Base-by-base conservation (phyloP, 1,140 invertebrate genomes). In the Drosophila gunungcola region DNA sequence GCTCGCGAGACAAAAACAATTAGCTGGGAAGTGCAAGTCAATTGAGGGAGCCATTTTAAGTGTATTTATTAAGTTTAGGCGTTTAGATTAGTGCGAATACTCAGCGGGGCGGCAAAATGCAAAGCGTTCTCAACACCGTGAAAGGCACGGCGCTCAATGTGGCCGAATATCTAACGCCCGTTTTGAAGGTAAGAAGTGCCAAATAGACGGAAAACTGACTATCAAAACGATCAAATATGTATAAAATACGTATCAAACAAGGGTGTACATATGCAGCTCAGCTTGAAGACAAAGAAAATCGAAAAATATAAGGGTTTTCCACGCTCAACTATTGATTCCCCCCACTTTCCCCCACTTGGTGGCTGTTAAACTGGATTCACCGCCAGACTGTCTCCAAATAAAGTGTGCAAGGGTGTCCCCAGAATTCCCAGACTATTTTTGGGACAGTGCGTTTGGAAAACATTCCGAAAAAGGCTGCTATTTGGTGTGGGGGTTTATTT, bases 161-260 rank as follows among this genome's bases (percentile, higher is more conserved):
- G 21, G 99, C 98, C 6, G 98, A 99, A 93, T 98, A 97, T 93
- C 94, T 99, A 75, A 99, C 98, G 46, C 99, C 99, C 36, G 96
- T 99, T 65, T 93, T 99, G 54, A 99, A 98, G 96, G 97, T 97
- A 94, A 89, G 46, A n/a, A 61, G 16, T 34, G 51, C 39, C 73
- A 55, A 41, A 11, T 32, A n/a, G 38, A 55, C n/a, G 21, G 29
- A 34, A 68, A 72, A 49, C 10, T 41, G 34, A 5, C 48, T 43
- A 13, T 51, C 21, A 38, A 12, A 9, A 4, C 12, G 42, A 58
- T 36, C 29, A 58, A 58, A 42, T 56, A 42, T 56, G n/a, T 56
- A 56, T 12, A 16, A 16, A 56, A 56, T 27, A 34, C 25, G 13
- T 7, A 21, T 21, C 6, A 34, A 32, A 43, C 21, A 11, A 12